Evolutionary conservation across 2,888 invertebrate species (phyloP).

Genomic region (Salpingus planirostris): DNA sequence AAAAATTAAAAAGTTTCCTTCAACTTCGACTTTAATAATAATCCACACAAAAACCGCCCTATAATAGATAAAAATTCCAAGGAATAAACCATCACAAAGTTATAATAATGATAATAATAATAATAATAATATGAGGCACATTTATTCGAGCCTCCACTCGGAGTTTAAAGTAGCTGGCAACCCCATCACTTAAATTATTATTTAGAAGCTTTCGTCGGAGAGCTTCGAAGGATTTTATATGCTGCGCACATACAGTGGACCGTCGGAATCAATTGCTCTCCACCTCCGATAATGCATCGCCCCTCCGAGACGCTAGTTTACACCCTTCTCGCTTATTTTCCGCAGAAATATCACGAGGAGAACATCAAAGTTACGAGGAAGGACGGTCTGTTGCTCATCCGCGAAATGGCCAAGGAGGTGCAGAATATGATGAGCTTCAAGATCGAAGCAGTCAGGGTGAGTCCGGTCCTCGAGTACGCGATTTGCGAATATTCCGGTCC

Average conservation of each 20-base stretch:
- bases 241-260: constrained; percentile 6
- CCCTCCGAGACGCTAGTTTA: no score
- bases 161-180: no score
- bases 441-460: constrained; percentile 85
- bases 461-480: constrained; percentile 33
- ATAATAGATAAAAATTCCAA: no score
- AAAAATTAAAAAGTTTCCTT: constrained; percentile 13
- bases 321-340: constrained; percentile 11
- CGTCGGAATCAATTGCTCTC: no score
- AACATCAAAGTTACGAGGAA: constrained; percentile 71
- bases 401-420: constrained; percentile 82
- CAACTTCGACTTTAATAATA: constrained; percentile 9
- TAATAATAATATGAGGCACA: no score
- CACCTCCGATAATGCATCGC: no score
- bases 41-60: no score
- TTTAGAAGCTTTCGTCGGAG: constrained; percentile 6
- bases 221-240: constrained; percentile 9
- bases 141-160: no score
- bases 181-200: constrained; percentile 8
- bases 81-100: no score
- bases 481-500: constrained; percentile 1
- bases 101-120: no score
- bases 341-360: constrained; percentile 72
- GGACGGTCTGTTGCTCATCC: constrained; percentile 75
- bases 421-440: constrained; percentile 92